Evolutionary conservation across 2,888 invertebrate species (phyloP).

Genomic region (Pterostichus madidus): DNA sequence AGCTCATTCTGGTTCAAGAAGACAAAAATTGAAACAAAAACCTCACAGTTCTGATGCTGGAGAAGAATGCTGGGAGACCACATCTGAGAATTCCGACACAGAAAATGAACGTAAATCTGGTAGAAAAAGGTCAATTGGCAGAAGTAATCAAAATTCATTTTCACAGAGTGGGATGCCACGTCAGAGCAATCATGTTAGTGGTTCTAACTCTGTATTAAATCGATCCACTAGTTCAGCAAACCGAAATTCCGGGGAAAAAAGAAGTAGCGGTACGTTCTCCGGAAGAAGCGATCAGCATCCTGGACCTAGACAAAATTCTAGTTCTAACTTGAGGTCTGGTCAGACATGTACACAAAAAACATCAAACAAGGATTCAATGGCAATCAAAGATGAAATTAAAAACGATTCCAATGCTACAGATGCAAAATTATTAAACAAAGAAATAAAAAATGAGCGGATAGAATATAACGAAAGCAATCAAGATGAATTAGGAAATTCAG

Average conservation of each 20-base stretch:
- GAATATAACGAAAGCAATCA: slow-evolving; percentile 69
- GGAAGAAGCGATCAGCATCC: slow-evolving; percentile 36
- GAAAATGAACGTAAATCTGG: slow-evolving; percentile 75
- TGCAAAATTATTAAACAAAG: slow-evolving; percentile 72
- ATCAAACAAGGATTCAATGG: slow-evolving; percentile 1
- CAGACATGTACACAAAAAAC: slow-evolving; percentile 72
- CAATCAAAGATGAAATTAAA: slow-evolving; percentile 66
- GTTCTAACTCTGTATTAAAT: slow-evolving; percentile 51
- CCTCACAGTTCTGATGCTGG: slow-evolving; percentile 74
- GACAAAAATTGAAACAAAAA: slow-evolving; percentile 71
- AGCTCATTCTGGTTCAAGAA: slow-evolving; percentile 69
- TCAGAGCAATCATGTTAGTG: slow-evolving; percentile 72
- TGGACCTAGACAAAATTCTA: slow-evolving; percentile 73
- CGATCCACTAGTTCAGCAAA: slow-evolving; percentile 57
- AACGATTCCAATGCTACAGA: slow-evolving; percentile 78
- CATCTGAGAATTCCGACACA: slow-evolving; percentile 88
- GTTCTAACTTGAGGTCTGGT: slow-evolving; percentile 73
- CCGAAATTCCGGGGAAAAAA: slow-evolving; percentile 56
- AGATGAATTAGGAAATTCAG: slow-evolving; percentile 52
- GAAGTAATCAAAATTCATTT: slow-evolving; percentile 69
- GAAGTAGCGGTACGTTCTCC: slow-evolving; percentile 30
- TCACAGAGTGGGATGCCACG: slow-evolving; percentile 69
- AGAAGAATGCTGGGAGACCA: slow-evolving; percentile 89
- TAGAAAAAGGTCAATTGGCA: slow-evolving; percentile 71
- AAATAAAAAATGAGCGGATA: slow-evolving; percentile 72